Evolutionary conservation across 2,113 vertebrate species (phyloP).

Genomic region (Pituophis catenifer): DNA sequence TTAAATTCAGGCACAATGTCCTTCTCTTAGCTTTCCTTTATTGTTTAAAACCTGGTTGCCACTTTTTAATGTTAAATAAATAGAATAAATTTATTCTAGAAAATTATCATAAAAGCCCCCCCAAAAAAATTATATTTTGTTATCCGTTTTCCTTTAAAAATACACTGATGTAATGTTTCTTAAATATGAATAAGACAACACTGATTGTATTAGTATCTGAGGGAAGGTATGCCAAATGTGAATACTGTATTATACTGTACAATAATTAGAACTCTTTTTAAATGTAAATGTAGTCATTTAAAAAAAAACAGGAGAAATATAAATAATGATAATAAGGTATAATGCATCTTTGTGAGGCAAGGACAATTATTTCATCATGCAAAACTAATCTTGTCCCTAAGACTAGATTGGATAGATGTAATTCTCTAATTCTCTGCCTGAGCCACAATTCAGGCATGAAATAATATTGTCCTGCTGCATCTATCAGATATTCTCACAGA

Average conservation of each 20-base stretch:
- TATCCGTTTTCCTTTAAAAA: not conserved
- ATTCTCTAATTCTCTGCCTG: not conserved
- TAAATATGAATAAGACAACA: not conserved
- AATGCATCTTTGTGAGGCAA: not conserved
- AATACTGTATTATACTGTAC: not conserved
- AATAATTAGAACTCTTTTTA: not conserved
- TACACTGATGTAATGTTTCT: not conserved
- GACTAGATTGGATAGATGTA: not conserved
- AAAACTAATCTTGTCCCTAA: not conserved
- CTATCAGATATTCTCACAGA: not conserved
- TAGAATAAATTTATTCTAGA: not conserved
- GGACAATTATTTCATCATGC: not conserved
- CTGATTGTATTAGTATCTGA: not conserved
- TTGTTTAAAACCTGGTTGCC: not conserved
- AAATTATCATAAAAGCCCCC: not conserved
- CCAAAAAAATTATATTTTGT: not conserved
- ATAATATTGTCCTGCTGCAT: not conserved
- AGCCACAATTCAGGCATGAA: not conserved
- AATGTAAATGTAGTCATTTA: not conserved
- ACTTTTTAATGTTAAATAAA: not conserved
- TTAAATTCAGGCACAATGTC: not conserved
- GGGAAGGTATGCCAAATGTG: not conserved
- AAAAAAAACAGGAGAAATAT: not conserved
- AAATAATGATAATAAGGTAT: not conserved
- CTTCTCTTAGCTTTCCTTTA: not conserved